Conservation (phyloP, 2,113 vertebrate genomes). For the Gavia stellata region DNA sequence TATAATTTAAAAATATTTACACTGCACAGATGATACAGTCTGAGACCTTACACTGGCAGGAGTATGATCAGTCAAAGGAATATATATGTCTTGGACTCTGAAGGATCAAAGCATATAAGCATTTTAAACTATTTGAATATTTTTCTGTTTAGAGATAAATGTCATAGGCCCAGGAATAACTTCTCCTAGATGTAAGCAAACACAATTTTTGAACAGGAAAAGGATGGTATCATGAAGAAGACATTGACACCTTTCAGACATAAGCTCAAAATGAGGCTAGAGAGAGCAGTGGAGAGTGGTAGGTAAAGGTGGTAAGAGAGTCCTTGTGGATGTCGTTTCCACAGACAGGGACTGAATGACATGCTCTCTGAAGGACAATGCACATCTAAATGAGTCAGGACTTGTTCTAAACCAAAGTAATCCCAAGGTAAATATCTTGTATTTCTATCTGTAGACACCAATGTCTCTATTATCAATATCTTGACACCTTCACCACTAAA, state of each 20-base stretch:
- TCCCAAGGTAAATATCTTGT: background rate
- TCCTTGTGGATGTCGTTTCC: background rate
- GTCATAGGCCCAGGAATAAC: background rate
- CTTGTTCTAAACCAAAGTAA: background rate
- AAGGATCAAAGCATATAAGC: background rate
- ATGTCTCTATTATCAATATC: background rate
- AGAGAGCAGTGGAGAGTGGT: background rate
- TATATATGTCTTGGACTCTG: background rate
- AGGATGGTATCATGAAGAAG: background rate
- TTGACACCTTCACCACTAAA: background rate
- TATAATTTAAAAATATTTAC: background rate
- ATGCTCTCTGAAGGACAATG: background rate
- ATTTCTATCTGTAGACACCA: background rate
- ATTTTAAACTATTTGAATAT: background rate
- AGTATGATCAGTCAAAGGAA: background rate
- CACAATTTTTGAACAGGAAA: background rate
- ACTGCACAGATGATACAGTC: background rate
- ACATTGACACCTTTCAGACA: background rate
- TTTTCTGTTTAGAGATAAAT: background rate
- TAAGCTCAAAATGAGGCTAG: background rate
- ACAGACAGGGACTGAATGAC: rapidly evolving
- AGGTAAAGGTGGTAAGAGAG: background rate
- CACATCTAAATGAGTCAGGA: background rate
- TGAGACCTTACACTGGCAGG: background rate
- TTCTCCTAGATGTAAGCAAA: background rate